phyloP scores from a whole-genome alignment of 2,113 vertebrate species.

The Percina caprodes region DNA sequence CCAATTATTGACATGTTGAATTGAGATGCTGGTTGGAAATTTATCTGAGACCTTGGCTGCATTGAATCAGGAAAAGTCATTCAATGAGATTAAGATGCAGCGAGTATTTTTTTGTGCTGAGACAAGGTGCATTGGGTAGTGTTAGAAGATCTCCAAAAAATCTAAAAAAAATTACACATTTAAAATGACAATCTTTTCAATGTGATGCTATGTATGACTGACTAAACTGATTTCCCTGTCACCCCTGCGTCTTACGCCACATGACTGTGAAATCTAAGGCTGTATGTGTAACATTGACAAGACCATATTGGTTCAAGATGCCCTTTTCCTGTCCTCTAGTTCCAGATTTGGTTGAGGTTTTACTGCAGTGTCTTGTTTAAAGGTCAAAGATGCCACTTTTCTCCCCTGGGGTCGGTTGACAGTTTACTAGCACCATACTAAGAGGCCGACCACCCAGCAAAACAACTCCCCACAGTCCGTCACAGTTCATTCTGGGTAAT shows the following conservation, averaged over 20 bases:
- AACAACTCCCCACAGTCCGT: slow-evolving; percentile 59
- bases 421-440: slow-evolving; percentile 65
- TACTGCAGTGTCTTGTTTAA: slow-evolving; percentile 66
- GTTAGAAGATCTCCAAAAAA: background rate
- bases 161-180: background rate
- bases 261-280: slow-evolving; percentile 60
- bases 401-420: slow-evolving; percentile 60
- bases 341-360: slow-evolving; percentile 50
- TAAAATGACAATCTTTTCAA: background rate
- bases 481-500: slow-evolving; percentile 68
- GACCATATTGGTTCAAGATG: slow-evolving; percentile 55
- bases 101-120: background rate
- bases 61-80: slow-evolving; percentile 27
- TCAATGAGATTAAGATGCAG: background rate
- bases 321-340: slow-evolving; percentile 44
- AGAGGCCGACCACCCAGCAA: slow-evolving; percentile 57
- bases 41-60: slow-evolving; percentile 40
- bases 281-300: slow-evolving; percentile 44
- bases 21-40: slow-evolving; percentile 22
- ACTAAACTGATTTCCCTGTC: slow-evolving; percentile 9
- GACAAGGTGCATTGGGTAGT: background rate
- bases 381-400: slow-evolving; percentile 71
- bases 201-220: background rate
- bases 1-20: slow-evolving; percentile 61
- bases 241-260: slow-evolving; percentile 8